Conservation (phyloP, 2,888 invertebrate species). For the Baronia brevicornis region DNA sequence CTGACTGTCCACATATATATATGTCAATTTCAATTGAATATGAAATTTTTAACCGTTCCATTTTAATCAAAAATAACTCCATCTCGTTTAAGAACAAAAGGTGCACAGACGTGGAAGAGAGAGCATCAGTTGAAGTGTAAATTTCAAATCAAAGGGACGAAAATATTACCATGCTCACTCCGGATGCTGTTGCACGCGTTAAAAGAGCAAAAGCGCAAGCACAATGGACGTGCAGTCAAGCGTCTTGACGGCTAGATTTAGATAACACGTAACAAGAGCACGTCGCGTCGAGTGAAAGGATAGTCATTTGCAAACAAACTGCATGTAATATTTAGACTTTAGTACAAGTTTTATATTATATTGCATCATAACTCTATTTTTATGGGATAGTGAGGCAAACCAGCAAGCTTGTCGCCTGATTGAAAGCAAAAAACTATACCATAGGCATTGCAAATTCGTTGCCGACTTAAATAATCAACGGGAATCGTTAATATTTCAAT, state of each 20-base stretch:
- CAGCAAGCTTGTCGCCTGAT: too few relatives aligned
- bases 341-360: constrained; percentile 27
- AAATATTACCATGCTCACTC: constrained; percentile 44
- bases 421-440: too few relatives aligned
- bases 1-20: too few relatives aligned
- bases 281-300: constrained; percentile 31
- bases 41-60: too few relatives aligned
- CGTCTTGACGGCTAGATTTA: constrained; percentile 54
- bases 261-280: constrained; percentile 49
- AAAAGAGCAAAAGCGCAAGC: constrained; percentile 40
- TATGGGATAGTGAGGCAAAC: too few relatives aligned
- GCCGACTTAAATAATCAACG: too few relatives aligned
- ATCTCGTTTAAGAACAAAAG: constrained; percentile 31
- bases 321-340: constrained; percentile 36
- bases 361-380: too few relatives aligned
- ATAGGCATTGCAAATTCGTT: too few relatives aligned
- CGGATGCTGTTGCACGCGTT: constrained; percentile 31
- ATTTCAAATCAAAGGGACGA: constrained; percentile 45
- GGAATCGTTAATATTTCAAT: too few relatives aligned
- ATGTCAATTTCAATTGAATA: too few relatives aligned
- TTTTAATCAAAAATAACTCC: constrained; percentile 28
- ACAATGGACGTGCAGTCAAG: constrained; percentile 42
- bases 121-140: constrained; percentile 24
- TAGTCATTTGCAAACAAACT: constrained; percentile 35
- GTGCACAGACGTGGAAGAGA: constrained; percentile 28